Conservation (phyloP, 2,113 vertebrate species). For the Tenebrosternarchus preto region DNA sequence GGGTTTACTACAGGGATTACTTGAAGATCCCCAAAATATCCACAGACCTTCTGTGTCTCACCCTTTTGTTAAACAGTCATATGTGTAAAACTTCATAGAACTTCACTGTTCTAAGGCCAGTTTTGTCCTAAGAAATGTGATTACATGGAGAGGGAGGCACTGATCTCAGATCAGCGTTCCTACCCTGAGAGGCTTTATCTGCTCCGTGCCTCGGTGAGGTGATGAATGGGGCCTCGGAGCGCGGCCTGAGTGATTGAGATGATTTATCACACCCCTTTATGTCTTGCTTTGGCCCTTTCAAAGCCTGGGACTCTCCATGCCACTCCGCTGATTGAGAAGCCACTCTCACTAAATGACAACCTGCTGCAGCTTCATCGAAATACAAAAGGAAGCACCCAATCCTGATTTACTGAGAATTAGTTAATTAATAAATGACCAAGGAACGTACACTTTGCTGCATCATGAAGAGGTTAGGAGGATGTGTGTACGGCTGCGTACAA, state of each 20-base stretch:
- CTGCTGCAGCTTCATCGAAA: conserved; percentile 24
- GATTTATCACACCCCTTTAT: conserved; percentile 64
- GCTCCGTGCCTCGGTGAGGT: conserved; percentile 34
- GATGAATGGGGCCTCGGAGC: conserved; percentile 47
- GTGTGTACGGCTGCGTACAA: background rate
- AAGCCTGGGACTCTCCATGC: conserved; percentile 45
- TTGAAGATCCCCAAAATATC: background rate
- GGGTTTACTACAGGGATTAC: background rate
- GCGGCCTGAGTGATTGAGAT: conserved; percentile 59
- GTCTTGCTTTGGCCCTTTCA: conserved; percentile 62
- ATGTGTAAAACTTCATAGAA: conserved; percentile 13
- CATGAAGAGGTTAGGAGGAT: background rate
- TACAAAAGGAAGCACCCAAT: background rate
- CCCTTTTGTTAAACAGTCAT: background rate
- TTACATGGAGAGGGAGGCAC: conserved; percentile 30
- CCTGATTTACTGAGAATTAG: background rate
- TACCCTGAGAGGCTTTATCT: conserved; percentile 5
- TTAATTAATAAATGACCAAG: conserved; percentile 28
- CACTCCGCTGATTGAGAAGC: conserved; percentile 69
- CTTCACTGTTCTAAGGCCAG: background rate
- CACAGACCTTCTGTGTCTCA: no score
- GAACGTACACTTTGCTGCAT: background rate
- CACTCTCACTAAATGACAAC: conserved; percentile 55
- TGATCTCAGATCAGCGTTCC: conserved; percentile 14
- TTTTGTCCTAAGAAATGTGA: conserved; percentile 14